Evolutionary conservation across 2,113 vertebrate genomes (phyloP), one percentile per base, ranked within the genome.

Genomic region (Tenebrosternarchus preto): DNA sequence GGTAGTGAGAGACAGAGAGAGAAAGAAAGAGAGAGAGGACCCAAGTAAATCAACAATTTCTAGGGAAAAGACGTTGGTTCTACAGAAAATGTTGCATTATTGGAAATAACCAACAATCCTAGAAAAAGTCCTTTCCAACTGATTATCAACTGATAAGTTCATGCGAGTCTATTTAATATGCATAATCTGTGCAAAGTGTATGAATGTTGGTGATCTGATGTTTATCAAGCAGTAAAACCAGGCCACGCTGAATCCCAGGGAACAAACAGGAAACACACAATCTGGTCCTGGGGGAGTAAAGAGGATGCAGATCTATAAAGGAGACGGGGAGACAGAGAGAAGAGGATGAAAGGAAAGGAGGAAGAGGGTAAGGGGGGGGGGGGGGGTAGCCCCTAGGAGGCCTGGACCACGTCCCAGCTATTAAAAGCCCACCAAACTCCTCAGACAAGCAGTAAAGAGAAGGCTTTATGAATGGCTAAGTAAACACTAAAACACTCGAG

Each of bases 201-300:
- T 63, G 64, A 39, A 22, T 55, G 74, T 25, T 2, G 61, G 53
- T 78, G 71, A 56, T 39, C 61, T 73, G 22, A 24, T 81, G 63
- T 83, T 79, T 79, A 79, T 79, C 64, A 15, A 39, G 56, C 55
- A 63, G 55, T 73, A 50, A 78, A 79, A 79, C 79, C 81, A 75
- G 71, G 81, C 31, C 66, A 80, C 24, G 66, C 46, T 29, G 50
- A 80, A 39, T 80, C 73, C 31, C 55, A 33, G 72, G n/a, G 43
- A 79, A 76, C 63, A 83, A 78, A 60, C 66, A 78, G 20, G 36
- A 83, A 73, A 80, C 57, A 76, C 64, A 79, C 66, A 77, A 82
- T 67, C 72, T 24, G 22, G 22, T 63, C 79, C 36, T 50, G 56
- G 53, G 76, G 80, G 27, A 76, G n/a, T 15, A 71, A n/a, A 43